phyloP scores from a whole-genome alignment of 2,888 invertebrate species.

The Dendrolimus houi region DNA sequence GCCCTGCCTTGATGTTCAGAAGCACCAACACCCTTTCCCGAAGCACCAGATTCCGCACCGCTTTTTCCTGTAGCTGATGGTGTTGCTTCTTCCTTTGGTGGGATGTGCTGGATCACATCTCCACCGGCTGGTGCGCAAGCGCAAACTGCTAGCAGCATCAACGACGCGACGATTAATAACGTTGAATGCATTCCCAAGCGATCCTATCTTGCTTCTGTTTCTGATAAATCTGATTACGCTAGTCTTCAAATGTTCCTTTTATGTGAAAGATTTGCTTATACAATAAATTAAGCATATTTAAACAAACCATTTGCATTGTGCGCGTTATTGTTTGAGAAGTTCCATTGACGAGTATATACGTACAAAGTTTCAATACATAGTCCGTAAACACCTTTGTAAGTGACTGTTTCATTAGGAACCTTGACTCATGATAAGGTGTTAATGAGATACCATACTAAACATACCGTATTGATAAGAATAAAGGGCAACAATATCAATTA shows the following conservation, averaged over 20 bases:
- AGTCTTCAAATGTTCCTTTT: slow-evolving; percentile 27
- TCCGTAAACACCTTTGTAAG: slow-evolving; percentile 33
- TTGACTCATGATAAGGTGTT: slow-evolving; percentile 36
- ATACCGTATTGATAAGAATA: slow-evolving; percentile 44
- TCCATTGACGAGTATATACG: slow-evolving; percentile 30
- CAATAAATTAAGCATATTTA: slow-evolving; percentile 50
- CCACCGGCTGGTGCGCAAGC: slow-evolving; percentile 47
- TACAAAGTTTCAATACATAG: slow-evolving; percentile 35
- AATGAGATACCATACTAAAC: slow-evolving; percentile 40
- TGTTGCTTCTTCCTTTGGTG: slow-evolving; percentile 55
- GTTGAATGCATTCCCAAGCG: slow-evolving; percentile 60
- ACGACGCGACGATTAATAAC: slow-evolving; percentile 57
- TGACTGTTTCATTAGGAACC: slow-evolving; percentile 46
- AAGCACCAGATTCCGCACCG: slow-evolving; percentile 62
- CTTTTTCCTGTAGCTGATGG: slow-evolving; percentile 62
- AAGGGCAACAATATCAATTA: slow-evolving; percentile 37
- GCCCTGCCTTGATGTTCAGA: slow-evolving; percentile 34
- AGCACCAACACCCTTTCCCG: slow-evolving; percentile 51
- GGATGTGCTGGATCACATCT: slow-evolving; percentile 64
- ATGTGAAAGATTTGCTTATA: slow-evolving; percentile 41
- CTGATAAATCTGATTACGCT: slow-evolving; percentile 11
- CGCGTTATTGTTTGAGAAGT: slow-evolving; percentile 44
- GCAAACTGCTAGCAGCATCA: slow-evolving; percentile 60
- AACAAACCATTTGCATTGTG: slow-evolving; percentile 42
- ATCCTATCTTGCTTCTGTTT: slow-evolving; percentile 54